These are phyloP conservation scores for Poecilia wingei DNA, from an alignment of 2,797 vertebrate genomes.

Conservation along the genomic window DNA sequence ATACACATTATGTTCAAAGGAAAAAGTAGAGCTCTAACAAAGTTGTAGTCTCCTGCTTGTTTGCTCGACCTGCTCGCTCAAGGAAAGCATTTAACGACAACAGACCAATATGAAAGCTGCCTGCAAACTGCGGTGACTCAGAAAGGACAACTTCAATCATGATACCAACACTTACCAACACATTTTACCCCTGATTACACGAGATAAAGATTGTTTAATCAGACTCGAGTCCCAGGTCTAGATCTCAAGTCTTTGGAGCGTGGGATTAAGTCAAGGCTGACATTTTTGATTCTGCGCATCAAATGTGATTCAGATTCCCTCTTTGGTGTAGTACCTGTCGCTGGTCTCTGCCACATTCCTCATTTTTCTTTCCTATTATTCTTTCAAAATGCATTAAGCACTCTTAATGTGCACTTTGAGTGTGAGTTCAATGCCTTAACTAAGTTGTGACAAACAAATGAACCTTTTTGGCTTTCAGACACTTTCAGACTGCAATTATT, in stretches of 20 bases:
- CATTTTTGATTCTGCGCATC: neutral
- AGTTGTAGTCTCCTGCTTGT: neutral
- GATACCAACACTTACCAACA: neutral
- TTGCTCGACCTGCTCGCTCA: neutral
- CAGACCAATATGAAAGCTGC: neutral
- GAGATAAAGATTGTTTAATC: neutral
- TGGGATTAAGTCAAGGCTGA: neutral
- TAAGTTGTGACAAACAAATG: neutral
- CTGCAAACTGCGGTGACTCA: neutral
- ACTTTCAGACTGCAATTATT: neutral
- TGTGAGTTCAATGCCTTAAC: neutral
- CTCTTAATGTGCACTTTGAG: neutral
- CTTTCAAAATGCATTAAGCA: neutral
- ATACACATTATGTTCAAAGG: neutral
- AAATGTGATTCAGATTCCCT: neutral
- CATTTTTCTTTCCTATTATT: neutral
- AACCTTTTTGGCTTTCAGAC: neutral
- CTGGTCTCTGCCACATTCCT: neutral
- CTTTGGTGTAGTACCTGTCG: neutral
- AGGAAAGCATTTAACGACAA: neutral
- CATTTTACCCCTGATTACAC: neutral
- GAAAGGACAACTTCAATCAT: neutral
- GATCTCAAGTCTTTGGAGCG: neutral
- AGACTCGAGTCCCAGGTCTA: neutral
- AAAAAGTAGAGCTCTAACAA: neutral